Percentiles rank a stretch among this genome's conserved stretches.
These are phyloP conservation scores for Linnaemya vulpina DNA, from an alignment of 2,888 invertebrate species.

Conservation along the genomic window DNA sequence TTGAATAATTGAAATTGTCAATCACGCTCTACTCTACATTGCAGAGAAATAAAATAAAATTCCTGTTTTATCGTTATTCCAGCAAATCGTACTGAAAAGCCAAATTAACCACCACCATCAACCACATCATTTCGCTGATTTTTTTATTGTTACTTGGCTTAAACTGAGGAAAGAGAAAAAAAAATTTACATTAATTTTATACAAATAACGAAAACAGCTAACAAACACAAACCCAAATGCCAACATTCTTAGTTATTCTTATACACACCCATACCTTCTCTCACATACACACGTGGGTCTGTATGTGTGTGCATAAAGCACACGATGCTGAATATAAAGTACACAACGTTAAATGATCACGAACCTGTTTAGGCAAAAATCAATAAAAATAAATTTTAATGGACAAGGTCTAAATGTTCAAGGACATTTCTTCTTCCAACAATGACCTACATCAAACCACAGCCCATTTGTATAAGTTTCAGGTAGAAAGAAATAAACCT, in stretches of 20 bases:
- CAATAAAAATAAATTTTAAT: slow-evolving; percentile 51
- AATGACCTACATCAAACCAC: slow-evolving; percentile 5
- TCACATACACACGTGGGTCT: background rate
- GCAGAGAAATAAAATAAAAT: slow-evolving; percentile 48
- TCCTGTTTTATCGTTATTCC: slow-evolving; percentile 26
- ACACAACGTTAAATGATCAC: slow-evolving; percentile 31
- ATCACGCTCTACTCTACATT: slow-evolving; percentile 65
- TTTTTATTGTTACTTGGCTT: slow-evolving; percentile 18
- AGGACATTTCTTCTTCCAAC: slow-evolving; percentile 25
- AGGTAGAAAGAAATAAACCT: background rate
- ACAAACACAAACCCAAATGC: background rate
- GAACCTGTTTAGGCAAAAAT: slow-evolving; percentile 32
- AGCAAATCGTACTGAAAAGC: slow-evolving; percentile 10
- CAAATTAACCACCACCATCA: slow-evolving; percentile 19
- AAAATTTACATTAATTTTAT: slow-evolving; percentile 12
- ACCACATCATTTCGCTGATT: slow-evolving; percentile 32
- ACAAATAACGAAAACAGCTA: slow-evolving; percentile 2
- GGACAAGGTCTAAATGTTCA: slow-evolving; percentile 18
- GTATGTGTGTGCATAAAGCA: background rate
- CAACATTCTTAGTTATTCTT: background rate
- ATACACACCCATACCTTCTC: background rate
- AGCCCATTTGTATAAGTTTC: background rate
- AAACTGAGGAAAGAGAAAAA: slow-evolving; percentile 9
- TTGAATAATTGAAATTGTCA: slow-evolving; percentile 69
- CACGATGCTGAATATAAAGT: background rate